These are phyloP conservation scores for Cheirogaleus major DNA, from an alignment of 2,797 vertebrate species.

Conservation along the genomic window DNA sequence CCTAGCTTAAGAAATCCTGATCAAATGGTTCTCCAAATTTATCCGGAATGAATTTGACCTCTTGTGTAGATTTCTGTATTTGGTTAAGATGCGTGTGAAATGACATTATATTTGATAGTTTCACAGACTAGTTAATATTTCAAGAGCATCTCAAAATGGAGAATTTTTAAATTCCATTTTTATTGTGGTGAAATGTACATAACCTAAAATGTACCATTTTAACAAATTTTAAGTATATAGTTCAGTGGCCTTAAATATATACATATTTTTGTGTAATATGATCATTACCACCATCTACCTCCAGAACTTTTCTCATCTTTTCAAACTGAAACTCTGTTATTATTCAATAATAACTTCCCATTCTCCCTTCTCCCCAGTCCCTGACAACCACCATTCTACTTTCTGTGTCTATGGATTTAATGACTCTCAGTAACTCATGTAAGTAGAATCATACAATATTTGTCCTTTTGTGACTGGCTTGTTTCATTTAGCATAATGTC, in stretches of 20 bases:
- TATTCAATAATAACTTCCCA: not conserved
- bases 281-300: not conserved
- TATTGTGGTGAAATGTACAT: not conserved
- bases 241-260: not conserved
- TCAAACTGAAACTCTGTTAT: not conserved
- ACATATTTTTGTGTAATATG: not conserved
- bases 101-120: not conserved
- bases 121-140: not conserved
- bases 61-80: not conserved
- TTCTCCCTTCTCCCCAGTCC: not conserved
- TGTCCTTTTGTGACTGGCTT: not conserved
- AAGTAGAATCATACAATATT: not conserved
- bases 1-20: not conserved
- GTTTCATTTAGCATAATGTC: not conserved
- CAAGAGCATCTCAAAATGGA: not conserved
- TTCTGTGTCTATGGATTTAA: not conserved
- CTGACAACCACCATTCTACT: not conserved
- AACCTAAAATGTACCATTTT: not conserved
- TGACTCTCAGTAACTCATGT: not conserved
- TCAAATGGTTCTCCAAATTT: not conserved
- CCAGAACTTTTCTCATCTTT: not conserved
- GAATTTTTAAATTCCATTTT: slow-evolving; percentile 35
- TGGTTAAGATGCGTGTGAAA: not conserved
- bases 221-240: not conserved
- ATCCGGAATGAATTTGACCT: not conserved